Evolutionary conservation across 1,140 invertebrate genomes (phyloP), one percentile per base, ranked within the genome.

Genomic region (Papilio polytes): DNA sequence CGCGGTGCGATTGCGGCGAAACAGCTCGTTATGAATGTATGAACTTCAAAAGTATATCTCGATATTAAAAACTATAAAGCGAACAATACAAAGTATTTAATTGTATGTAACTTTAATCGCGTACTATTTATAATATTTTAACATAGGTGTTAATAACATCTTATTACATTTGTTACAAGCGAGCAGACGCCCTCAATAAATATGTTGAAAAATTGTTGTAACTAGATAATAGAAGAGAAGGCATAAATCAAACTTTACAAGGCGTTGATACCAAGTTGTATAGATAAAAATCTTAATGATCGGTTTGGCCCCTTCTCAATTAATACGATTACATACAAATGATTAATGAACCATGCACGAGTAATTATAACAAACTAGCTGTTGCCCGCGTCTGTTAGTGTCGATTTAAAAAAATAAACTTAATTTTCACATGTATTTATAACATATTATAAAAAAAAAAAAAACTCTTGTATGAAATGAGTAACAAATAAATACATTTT

Each of bases 271-370:
- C 15, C 44, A 44, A 44, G n/a, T 22, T n/a, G 20, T 74, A 44
- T 74, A 46, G 73, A 74, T 74, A 10, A 72, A 63, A 13, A 63
- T 63, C 59, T 26, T 63, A 63, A 63, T 63, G 59, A 63, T 63
- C 10, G 22, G 12, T 63, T 22, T 63, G 9, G 20, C 59, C 59
- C 59, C 22, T 7, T 63, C 22, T 9, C 59, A 63, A 63, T 63
- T 63, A 63, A 12, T 2, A 63, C 31, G 20, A 63, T 63, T 63
- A 26, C 20, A 26, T 10, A 63, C 22, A 26, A 63, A 63, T 63
- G 59, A 63, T 63, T 63, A 63, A 63, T 63, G 59, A 63, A 63
- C 9, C 20, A 26, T 10, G 9, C 22, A 12, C 59, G 22, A 63
- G 59, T 63, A 12, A 63, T 63, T 63, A 63, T 20, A 22, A 59